Conservation (phyloP, 2,113 vertebrate genomes). For the Stictonetta naevosa region DNA sequence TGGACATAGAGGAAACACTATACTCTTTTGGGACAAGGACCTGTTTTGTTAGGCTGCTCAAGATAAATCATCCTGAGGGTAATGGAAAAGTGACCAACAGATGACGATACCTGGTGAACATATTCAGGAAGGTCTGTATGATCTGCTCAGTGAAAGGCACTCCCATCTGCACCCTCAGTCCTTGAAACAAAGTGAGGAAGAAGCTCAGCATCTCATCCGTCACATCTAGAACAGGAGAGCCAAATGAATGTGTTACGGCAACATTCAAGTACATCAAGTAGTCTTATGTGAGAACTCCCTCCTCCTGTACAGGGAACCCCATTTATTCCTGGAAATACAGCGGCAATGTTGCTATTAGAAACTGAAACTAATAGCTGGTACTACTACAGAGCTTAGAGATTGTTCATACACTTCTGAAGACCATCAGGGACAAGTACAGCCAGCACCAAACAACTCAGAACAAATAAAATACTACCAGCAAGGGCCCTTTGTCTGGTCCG, state of each 20-base stretch:
- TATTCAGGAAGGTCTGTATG: conserved; percentile 97
- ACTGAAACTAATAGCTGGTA: not conserved
- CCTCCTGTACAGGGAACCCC: not conserved
- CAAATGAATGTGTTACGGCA: not conserved
- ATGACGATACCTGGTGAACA: conserved; percentile 94
- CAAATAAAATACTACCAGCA: rapidly evolving
- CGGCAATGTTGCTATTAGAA: not conserved
- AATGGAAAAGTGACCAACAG: not conserved
- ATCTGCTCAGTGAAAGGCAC: conserved; percentile 97
- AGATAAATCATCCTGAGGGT: not conserved
- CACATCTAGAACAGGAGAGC: conserved; percentile 82
- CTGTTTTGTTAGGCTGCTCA: not conserved
- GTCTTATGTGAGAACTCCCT: not conserved
- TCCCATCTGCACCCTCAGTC: conserved; percentile 97
- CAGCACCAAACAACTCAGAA: not conserved
- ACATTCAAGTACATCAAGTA: not conserved
- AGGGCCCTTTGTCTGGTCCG: not conserved
- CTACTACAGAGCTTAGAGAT: not conserved
- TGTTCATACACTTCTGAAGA: not conserved
- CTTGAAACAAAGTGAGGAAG: conserved; percentile 96
- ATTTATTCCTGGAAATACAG: not conserved
- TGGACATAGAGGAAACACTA: not conserved
- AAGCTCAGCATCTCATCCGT: conserved; percentile 98
- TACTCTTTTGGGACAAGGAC: not conserved
- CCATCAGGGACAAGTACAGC: not conserved